Evolutionary conservation across 2,888 invertebrate species (phyloP), one percentile per base, ranked within the genome.

Genomic region (Heteromyza rotundicornis): DNA sequence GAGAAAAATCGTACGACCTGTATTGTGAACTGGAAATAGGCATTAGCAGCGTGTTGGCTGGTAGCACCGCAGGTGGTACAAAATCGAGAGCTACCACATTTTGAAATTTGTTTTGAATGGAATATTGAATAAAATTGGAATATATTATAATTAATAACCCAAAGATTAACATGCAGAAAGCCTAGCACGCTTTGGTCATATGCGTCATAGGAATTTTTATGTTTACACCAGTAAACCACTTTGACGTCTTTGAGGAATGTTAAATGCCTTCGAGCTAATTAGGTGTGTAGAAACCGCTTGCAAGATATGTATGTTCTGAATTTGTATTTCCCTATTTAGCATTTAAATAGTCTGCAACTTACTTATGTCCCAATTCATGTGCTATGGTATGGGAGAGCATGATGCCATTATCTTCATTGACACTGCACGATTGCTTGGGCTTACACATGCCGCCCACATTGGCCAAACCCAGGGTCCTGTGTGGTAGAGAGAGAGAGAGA

Each of bases 311-410:
- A n/a, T 32, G 32, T 32, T 32, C 7, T 32, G 32, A 32, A n/a
- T n/a, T n/a, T n/a, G n/a, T n/a, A n/a, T n/a, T n/a, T n/a, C n/a
- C n/a, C n/a, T n/a, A n/a, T n/a, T 40, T 40, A 40, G 14, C 40
- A 40, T 40, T 27, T 40, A 40, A 40, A 40, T 40, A n/a, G 27
- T 14, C 2, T 14, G 5, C 10, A 69, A 87, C 92, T 87, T 85
- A 95, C 95, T 94, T 94, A 85, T 95, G 95, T 63, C 95, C 95
- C 78, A 95, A 84, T 84, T 96, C 95, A 80, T 96, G 95, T 5
- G 95, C 91, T 75, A 95, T 90, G 67, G 95, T 95, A 84, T 94
- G 92, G 23, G 95, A 94, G 60, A 95, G 86, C 79, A 92, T 90
- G 69, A 95, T 90, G 67, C 95, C 95, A 79, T 91, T 92, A 85